These are phyloP conservation scores for Mastacembelus armatus DNA, from an alignment of 2,797 vertebrate species.

Conservation along the genomic window DNA sequence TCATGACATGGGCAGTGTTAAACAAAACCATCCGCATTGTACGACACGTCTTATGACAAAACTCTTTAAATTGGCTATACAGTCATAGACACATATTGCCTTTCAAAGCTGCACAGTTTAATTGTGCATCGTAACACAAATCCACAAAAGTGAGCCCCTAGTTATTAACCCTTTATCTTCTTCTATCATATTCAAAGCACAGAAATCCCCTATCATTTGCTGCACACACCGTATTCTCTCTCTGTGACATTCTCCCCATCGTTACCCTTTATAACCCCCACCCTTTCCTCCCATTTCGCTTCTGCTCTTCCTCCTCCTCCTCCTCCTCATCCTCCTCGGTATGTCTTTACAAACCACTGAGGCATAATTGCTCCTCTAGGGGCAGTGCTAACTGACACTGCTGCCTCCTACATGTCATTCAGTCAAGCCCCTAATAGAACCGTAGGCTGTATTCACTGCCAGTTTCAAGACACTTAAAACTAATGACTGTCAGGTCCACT, in stretches of 20 bases:
- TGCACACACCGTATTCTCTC: slow-evolving; percentile 5
- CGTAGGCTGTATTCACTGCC: slow-evolving; percentile 21
- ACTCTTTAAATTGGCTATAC: neutral
- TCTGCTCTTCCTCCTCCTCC: slow-evolving; percentile 5
- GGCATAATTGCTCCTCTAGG: slow-evolving; percentile 74
- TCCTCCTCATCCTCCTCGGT: slow-evolving; percentile 7
- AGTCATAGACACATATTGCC: neutral
- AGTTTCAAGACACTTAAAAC: slow-evolving; percentile 3
- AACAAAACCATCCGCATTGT: neutral
- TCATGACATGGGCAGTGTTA: neutral
- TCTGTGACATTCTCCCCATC: slow-evolving; percentile 27
- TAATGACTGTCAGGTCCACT: slow-evolving; percentile 45
- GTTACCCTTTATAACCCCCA: slow-evolving; percentile 19
- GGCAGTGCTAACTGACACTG: slow-evolving; percentile 50
- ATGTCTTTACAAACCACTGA: slow-evolving; percentile 56
- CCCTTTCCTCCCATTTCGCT: slow-evolving; percentile 15
- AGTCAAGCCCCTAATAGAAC: slow-evolving; percentile 44
- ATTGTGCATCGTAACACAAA: slow-evolving; percentile 32
- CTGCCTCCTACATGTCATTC: slow-evolving; percentile 47
- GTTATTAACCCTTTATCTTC: slow-evolving; percentile 30
- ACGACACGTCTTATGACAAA: too few species aligned
- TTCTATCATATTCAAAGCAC: slow-evolving; percentile 25
- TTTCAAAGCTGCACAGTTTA: too few species aligned
- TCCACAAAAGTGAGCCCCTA: slow-evolving; percentile 17
- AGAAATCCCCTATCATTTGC: slow-evolving; percentile 8